Conservation (phyloP, 1,140 invertebrate species). For the Cecropterus lyciades region DNA sequence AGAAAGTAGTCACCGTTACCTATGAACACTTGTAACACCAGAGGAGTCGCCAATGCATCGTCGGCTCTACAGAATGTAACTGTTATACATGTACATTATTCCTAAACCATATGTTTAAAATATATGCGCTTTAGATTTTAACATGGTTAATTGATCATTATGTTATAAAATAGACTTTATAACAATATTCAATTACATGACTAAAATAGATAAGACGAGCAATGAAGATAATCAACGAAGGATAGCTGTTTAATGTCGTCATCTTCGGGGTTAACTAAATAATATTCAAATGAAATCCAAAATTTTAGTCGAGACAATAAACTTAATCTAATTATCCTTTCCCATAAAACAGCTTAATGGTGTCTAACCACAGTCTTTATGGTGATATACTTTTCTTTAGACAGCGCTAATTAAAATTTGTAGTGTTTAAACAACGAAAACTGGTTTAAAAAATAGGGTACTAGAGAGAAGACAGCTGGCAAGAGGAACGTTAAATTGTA, state of each 20-base stretch:
- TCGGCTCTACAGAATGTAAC: no score
- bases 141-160: no score
- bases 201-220: not conserved
- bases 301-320: slow-evolving; percentile 4
- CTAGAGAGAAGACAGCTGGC: slow-evolving; percentile 16
- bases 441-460: slow-evolving; percentile 10
- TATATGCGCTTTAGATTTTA: no score
- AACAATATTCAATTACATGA: no score
- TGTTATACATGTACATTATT: no score
- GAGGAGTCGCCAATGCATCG: no score
- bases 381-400: slow-evolving; percentile 14
- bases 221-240: no score
- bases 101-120: no score
- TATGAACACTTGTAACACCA: no score
- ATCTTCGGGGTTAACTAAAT: not conserved
- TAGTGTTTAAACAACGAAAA: slow-evolving; percentile 14
- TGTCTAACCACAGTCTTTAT: slow-evolving; percentile 8
- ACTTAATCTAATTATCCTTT: slow-evolving; percentile 8
- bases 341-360: slow-evolving; percentile 3
- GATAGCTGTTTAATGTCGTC: no score
- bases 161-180: no score
- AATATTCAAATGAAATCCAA: not conserved
- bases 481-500: slow-evolving; percentile 16
- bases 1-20: no score
- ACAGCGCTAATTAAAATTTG: slow-evolving; percentile 21